A percentile compares a stretch with the other conserved stretches of the same genome.
These are phyloP conservation scores for Agrenia bidenticulata DNA, from an alignment of 2,888 invertebrate species.

Conservation along the genomic window DNA sequence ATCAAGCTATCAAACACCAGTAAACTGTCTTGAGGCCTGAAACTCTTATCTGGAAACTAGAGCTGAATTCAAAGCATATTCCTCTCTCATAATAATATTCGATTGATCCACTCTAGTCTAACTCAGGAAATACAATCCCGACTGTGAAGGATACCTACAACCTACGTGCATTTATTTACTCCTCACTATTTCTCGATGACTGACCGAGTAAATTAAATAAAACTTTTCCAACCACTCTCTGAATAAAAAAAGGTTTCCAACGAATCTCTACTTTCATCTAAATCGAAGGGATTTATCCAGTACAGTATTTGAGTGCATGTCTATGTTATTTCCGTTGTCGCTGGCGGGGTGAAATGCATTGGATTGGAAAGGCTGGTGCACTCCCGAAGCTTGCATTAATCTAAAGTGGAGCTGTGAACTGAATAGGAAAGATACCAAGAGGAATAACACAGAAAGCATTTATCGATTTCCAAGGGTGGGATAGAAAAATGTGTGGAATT, in stretches of 20 bases:
- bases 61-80: neutral
- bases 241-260: neutral
- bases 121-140: no score
- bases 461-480: neutral
- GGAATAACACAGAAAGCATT: neutral
- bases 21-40: slow-evolving; percentile 4
- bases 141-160: no score
- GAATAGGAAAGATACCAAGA: neutral
- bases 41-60: no score
- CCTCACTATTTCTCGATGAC: slow-evolving; percentile 16
- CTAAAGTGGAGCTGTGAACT: neutral
- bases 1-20: neutral
- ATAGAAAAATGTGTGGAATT: slow-evolving; percentile 1
- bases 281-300: neutral
- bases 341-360: neutral
- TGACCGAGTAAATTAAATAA: slow-evolving; percentile 32
- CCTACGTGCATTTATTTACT: neutral
- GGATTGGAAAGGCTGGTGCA: no score
- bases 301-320: no score
- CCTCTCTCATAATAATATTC: neutral
- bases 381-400: neutral
- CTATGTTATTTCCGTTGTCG: no score
- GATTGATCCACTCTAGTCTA: no score
- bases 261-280: neutral
- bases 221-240: slow-evolving; percentile 11